Evolutionary conservation across 2,113 vertebrate genomes (phyloP).

Genomic region (Proteles cristata): DNA sequence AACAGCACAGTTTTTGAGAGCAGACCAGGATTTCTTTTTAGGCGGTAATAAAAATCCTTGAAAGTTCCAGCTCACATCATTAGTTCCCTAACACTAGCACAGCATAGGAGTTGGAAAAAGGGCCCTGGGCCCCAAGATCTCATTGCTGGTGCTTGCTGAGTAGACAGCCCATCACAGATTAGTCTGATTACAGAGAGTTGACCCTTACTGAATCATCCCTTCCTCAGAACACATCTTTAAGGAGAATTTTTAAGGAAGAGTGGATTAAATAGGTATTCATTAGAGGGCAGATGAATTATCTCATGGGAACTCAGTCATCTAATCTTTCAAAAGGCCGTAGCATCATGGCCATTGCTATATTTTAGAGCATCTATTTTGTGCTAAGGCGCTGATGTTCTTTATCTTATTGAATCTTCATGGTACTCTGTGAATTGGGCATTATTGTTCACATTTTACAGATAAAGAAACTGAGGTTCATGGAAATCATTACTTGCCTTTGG

Average conservation of each 20-base stretch:
- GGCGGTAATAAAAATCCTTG: background rate
- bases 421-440: background rate
- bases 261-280: background rate
- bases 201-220: background rate
- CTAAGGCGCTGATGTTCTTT: background rate
- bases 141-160: background rate
- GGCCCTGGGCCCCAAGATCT: background rate
- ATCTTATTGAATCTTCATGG: background rate
- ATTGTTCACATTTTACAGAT: background rate
- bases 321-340: background rate
- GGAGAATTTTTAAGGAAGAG: background rate
- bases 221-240: background rate
- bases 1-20: background rate
- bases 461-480: background rate
- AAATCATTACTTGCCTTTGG: background rate
- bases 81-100: background rate
- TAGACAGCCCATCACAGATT: background rate
- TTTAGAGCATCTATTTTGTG: background rate
- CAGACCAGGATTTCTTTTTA: background rate
- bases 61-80: background rate
- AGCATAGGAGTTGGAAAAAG: background rate
- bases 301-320: background rate
- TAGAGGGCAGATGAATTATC: background rate
- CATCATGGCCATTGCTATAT: too few species aligned
- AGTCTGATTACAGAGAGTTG: background rate